Base-by-base conservation (phyloP, 2,797 vertebrate genomes). In the Ambastaia sidthimunki region DNA sequence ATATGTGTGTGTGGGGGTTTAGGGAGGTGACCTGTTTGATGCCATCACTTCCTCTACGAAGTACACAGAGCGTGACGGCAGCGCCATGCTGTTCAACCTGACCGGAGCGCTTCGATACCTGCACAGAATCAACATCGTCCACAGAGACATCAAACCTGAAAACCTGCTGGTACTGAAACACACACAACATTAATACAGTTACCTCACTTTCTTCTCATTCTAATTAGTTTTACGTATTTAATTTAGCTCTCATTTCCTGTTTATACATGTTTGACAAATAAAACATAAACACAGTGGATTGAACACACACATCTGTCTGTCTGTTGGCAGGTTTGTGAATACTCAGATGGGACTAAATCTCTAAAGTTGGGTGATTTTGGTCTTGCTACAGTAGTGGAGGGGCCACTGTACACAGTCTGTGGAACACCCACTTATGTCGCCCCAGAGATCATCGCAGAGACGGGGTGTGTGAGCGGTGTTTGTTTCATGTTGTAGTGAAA, bases 11-110 rank as follows among this genome's bases (percentile, higher is more conserved):
- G 19, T 50, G 15, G 44, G 11, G 34, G 48, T 54, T 59, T n/a
- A 98, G 98, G 97, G 98, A 18, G 98, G 98, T 31, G 98, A 99
- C 81, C 91, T 99, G 37, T 99, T 99, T 6, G 98, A 99, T 72
- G 98, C 98, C 73, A 99, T 99, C 88, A 99, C 98, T 62, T 98
- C 96, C 31, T 99, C 97, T 73, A 99, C 97, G 0, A 99, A 98
- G 90, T 99, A 99, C 84, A 98, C 97, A 0, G 98, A 99, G 89
- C 91, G 94, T 1, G 97, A 99, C 3, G 95, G 97, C 83, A 98
- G 98, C 10, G 97, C 97, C 54, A 99, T 99, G 98, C 94, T 99
- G 76, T 98, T 96, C 90, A 99, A 99, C 88, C 92, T 99, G 57
- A 94, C 95, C 10, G 97, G 91, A 0, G 98, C 97, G 21, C 91